These are phyloP conservation scores for Latrodectus geometricus DNA, from an alignment of 1,140 invertebrate species.

Conservation along the genomic window DNA sequence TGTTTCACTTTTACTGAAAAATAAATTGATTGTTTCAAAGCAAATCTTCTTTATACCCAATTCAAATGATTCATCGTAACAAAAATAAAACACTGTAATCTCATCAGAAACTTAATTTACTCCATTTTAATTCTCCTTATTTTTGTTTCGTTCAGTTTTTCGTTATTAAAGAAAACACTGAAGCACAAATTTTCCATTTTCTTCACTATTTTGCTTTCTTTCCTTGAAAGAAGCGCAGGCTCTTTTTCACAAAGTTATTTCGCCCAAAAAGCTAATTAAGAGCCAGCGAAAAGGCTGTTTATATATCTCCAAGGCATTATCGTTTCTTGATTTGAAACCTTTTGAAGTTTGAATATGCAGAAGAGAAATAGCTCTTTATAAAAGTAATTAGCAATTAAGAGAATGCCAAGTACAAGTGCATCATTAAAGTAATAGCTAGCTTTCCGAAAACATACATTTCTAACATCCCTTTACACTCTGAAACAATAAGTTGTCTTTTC, in stretches of 20 bases:
- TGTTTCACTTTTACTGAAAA: too few species aligned
- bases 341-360: constrained; percentile 32
- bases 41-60: background rate
- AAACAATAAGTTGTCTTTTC: constrained; percentile 10
- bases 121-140: background rate
- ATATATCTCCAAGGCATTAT: constrained; percentile 43
- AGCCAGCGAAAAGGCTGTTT: constrained; percentile 3
- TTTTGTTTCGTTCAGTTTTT: background rate
- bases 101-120: background rate
- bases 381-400: constrained; percentile 46
- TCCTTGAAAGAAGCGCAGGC: background rate
- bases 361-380: constrained; percentile 16
- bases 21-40: too few species aligned
- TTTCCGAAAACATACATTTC: background rate
- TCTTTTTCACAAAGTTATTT: constrained; percentile 6
- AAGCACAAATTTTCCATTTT: constrained; percentile 9
- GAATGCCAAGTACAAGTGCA: constrained; percentile 10
- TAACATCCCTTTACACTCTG: constrained; percentile 16
- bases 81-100: background rate
- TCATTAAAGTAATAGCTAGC: constrained; percentile 8
- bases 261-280: constrained; percentile 31
- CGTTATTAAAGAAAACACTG: background rate
- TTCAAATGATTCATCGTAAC: background rate
- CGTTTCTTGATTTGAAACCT: constrained; percentile 27
- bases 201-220: background rate